Base-by-base conservation (phyloP, 2,888 invertebrate genomes). In the Watsonalla cultraria region DNA sequence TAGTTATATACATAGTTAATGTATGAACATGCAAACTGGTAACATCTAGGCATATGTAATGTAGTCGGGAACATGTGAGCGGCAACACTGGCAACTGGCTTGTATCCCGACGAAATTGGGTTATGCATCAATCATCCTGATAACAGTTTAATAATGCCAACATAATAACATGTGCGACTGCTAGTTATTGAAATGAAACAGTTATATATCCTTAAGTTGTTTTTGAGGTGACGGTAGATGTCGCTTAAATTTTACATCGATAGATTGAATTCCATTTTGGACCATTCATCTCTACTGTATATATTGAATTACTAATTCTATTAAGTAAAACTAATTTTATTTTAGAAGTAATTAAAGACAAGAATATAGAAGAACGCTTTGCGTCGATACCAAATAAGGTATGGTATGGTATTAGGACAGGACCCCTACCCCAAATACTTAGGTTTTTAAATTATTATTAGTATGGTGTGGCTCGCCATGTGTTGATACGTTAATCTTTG, bases 101-200 rank as follows among this genome's bases (percentile, higher is more conserved):
- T 54, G 56, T 60, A 56, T 53, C 53, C 55, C 62, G 52, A 53
- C 53, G 65, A 61, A 72, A 76, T 74, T 72, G 70, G 74, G 72
- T 74, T 74, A 73, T 61, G 53, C 75, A 76, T 78, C 73, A 75
- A 76, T 78, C 78, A 78, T 63, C 57, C 54, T 59, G 68, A 73
- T 73, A 66, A 64, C 65, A 14, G 64, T 69, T 72, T 71, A 68
- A 65, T 71, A 68, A 65, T 65, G 58, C 54, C 59, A 62, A 54
- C 59, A 60, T 59, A 56, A 46, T 45, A 48, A 47, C 45, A 45
- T 48, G 24, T 53, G 48, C 34, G 46, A 51, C 45, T 37, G 14
- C 35, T 35, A 37, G 15, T 34, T 49, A 37, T 11, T 49, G 39
- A 7, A 7, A 42, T 48, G 7, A 14, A 7, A 35, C 8, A 8